Conservation (phyloP, 2,113 vertebrate genomes). For the Cettia cetti region DNA sequence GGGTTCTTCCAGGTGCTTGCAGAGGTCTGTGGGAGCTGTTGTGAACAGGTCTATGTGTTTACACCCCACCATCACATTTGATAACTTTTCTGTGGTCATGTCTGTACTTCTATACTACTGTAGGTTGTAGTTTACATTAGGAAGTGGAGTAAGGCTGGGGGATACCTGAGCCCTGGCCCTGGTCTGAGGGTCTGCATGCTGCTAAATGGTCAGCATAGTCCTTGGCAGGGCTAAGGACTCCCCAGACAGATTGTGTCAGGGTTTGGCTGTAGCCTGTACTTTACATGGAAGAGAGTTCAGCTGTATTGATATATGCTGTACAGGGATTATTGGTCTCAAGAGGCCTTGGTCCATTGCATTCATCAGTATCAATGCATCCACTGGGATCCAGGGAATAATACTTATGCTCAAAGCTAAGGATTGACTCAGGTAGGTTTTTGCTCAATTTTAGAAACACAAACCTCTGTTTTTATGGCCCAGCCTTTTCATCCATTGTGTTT, state of each 20-base stretch:
- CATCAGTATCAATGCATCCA: background rate
- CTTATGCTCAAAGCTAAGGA: background rate
- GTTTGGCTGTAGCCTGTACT: background rate
- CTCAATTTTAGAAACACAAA: background rate
- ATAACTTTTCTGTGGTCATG: fast-evolving
- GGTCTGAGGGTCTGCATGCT: background rate
- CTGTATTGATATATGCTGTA: background rate
- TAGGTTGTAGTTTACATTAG: background rate
- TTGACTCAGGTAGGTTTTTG: background rate
- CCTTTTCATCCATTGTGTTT: background rate
- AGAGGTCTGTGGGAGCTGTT: background rate
- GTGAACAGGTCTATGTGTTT: background rate
- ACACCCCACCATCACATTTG: background rate
- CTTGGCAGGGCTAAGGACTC: background rate
- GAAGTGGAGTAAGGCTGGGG: background rate
- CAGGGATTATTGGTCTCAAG: background rate
- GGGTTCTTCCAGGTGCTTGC: background rate
- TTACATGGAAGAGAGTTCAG: background rate
- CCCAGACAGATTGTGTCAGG: background rate
- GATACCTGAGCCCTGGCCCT: background rate
- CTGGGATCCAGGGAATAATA: background rate
- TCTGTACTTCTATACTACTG: background rate
- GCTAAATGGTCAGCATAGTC: background rate
- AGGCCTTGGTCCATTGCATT: background rate
- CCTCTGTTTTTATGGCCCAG: background rate